Evolutionary conservation across 1,140 invertebrate genomes (phyloP).

Genomic region (Bombus picipes): DNA sequence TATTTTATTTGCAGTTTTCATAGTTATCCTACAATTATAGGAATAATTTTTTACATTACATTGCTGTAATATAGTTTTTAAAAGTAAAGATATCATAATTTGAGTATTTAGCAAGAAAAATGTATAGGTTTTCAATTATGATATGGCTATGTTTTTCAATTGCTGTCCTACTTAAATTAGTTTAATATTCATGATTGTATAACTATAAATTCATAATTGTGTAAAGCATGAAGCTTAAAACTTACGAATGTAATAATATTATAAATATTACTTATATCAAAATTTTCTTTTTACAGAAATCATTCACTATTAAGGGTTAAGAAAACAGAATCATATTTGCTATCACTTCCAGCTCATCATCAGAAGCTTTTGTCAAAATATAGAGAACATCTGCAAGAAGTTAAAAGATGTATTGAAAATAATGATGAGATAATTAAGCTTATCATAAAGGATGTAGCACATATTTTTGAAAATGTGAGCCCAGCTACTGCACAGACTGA

Average conservation of each 20-base stretch:
- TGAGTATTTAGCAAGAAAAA: neutral
- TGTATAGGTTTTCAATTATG: neutral
- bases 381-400: constrained; percentile 87
- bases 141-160: neutral
- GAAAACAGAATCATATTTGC: constrained; percentile 89
- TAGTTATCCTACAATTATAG: neutral
- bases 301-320: constrained; percentile 86
- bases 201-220: neutral
- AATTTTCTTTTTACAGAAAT: constrained; percentile 79
- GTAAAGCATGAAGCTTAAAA: neutral
- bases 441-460: constrained; percentile 91
- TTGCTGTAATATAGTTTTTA: neutral
- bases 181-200: neutral
- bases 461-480: constrained; percentile 92
- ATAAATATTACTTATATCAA: neutral
- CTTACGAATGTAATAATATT: neutral
- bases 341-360: constrained; percentile 89
- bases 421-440: constrained; percentile 93
- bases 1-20: neutral
- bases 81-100: neutral
- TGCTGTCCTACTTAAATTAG: neutral
- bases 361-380: constrained; percentile 90
- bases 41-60: neutral
- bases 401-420: constrained; percentile 91
- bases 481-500: constrained; percentile 80